phyloP scores from a whole-genome alignment of 2,797 vertebrate species.

The Arrhamphus sclerolepis region DNA sequence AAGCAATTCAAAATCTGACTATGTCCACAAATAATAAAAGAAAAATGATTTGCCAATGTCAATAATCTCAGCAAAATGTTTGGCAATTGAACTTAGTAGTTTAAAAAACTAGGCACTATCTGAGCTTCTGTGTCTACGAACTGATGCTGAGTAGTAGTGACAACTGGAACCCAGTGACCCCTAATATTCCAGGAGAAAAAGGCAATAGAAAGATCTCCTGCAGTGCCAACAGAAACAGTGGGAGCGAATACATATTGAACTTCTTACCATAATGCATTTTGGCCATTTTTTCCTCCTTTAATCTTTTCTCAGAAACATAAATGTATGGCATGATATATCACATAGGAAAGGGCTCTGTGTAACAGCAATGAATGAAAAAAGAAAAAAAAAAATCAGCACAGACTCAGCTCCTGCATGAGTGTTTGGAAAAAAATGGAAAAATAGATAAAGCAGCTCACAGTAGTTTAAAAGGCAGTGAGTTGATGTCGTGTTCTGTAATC shows the following conservation, averaged over 20 bases:
- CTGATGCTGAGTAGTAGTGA: constrained; percentile 40
- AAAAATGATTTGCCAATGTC: background rate
- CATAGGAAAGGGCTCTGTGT: constrained; percentile 12
- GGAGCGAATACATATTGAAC: constrained; percentile 29
- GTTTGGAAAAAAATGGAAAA: constrained; percentile 36
- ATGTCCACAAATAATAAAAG: background rate
- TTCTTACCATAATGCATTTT: constrained; percentile 35
- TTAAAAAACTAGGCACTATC: background rate
- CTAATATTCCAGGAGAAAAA: constrained; percentile 38
- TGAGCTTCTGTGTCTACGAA: constrained; percentile 6
- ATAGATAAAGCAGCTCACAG: constrained; percentile 47
- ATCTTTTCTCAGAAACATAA: constrained; percentile 36
- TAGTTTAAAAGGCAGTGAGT: constrained; percentile 37
- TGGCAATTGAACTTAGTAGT: background rate
- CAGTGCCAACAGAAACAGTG: constrained; percentile 52
- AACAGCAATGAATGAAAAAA: constrained; percentile 29
- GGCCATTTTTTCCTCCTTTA: constrained; percentile 29
- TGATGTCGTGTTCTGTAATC: constrained; percentile 45
- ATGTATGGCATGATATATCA: constrained; percentile 28
- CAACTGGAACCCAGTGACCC: constrained; percentile 50
- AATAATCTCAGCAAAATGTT: background rate
- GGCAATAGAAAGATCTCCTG: constrained; percentile 41
- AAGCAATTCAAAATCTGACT: background rate
- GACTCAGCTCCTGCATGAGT: constrained; percentile 19
- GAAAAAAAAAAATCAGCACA: constrained; percentile 18